Base-by-base conservation (phyloP, 2,113 vertebrate species). In the Atherinomorus stipes region DNA sequence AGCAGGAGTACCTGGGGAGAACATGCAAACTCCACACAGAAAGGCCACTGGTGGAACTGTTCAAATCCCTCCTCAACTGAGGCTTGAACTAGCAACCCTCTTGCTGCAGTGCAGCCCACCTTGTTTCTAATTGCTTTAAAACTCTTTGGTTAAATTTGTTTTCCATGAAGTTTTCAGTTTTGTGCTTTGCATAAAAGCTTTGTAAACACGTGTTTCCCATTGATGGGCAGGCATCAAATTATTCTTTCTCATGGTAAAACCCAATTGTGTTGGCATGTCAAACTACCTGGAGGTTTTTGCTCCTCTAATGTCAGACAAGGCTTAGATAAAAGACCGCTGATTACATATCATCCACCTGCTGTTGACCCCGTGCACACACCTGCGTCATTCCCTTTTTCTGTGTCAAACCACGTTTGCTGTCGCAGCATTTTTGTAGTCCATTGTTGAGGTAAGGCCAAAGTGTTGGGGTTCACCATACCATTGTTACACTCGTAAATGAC, bases 321-420 rank as follows among this genome's bases (percentile, higher is more conserved):
- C 50, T 85, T 10, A 65, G 64, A 74, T 68, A 21, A 77, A 81
- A 76, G 31, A 22, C 64, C 45, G 57, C 28, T 84, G 70, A 89
- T 83, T 83, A 81, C 56, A 66, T 64, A 73, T 76, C 40, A 80
- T 57, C 71, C 64, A 69, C 74, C 76, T 78, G 40, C 66, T 61
- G 66, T 68, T 74, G 4, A 74, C 78, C 79, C 34, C 78, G 75
- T 15, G 58, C 54, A 58, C 62, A 45, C 71, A 80, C 74, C 81
- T 89, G 82, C 81, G 89, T 90, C 89, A 90, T 70, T 80, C 28
- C 38, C 60, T 74, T 49, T 53, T 80, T 83, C 78, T 77, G 59
- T 82, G 65, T 76, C 45, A 37, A 57, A 79, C 85, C 74, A 22
- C 19, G 65, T 87, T 76, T 91, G 85, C 86, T 80, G 85, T 69